These are phyloP conservation scores for Punctoribates punctum DNA, from an alignment of 2,888 invertebrate species.

Conservation along the genomic window DNA sequence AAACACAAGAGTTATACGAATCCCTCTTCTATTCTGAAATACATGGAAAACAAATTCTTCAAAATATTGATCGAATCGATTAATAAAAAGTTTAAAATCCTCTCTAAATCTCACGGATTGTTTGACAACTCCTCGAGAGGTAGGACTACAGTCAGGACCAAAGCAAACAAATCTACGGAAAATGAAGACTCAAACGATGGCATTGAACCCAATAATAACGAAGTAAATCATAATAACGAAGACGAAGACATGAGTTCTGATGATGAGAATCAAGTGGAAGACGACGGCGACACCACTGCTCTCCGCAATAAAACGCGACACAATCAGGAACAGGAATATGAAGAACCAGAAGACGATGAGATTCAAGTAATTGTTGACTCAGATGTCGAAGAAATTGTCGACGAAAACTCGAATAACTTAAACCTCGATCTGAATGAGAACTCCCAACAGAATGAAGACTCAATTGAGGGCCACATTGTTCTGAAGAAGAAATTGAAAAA, in stretches of 20 bases:
- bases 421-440: slow-evolving; percentile 21
- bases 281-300: slow-evolving; percentile 47
- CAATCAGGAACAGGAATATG: slow-evolving; percentile 48
- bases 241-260: slow-evolving; percentile 40
- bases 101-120: slow-evolving; percentile 37
- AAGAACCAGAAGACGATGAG: slow-evolving; percentile 49
- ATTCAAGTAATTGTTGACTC: slow-evolving; percentile 35
- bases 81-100: slow-evolving; percentile 45
- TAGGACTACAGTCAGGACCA: slow-evolving; percentile 47
- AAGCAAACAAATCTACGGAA: slow-evolving; percentile 54
- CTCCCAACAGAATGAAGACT: not conserved
- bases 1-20: slow-evolving; percentile 67
- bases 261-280: slow-evolving; percentile 44
- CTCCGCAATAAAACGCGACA: slow-evolving; percentile 43
- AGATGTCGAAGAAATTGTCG: slow-evolving; percentile 43
- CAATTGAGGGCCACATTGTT: not conserved
- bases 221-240: slow-evolving; percentile 1
- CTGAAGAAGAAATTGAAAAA: not conserved
- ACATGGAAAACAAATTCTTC: slow-evolving; percentile 63
- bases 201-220: slow-evolving; percentile 20
- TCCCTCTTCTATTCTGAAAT: slow-evolving; percentile 66
- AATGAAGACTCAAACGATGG: slow-evolving; percentile 51
- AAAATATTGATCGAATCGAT: slow-evolving; percentile 50
- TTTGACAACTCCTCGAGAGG: slow-evolving; percentile 38
- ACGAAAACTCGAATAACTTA: slow-evolving; percentile 35